Evolutionary conservation across 2,888 invertebrate genomes (phyloP), one percentile per base, ranked within the genome.

Genomic region (Apotomis turbidana): DNA sequence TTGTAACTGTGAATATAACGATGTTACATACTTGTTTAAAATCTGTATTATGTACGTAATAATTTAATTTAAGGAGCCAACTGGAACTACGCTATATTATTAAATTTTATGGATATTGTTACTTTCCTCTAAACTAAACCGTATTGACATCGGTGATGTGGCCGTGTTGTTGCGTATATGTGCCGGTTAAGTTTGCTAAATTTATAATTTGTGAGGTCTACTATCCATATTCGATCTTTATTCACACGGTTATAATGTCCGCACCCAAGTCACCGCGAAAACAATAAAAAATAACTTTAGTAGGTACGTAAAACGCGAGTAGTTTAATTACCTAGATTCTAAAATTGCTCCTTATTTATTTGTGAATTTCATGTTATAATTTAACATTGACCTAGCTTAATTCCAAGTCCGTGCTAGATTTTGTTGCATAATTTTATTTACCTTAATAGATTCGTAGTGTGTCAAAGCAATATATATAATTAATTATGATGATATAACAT

Each of bases 1-100:
- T 74, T 66, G 76, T 76, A 74, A 76, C 82, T 76, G 80, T 83
- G 78, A 79, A 78, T 77, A 66, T 46, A 36, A 57, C 66, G 78
- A 78, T 77, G 57, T 46, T 12, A 57, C 66, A 57, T 55, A 55
- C 66, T 57, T 66, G 46, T 66, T 55, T 66, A 57, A 66, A 57
- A 57, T 57, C 44, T 57, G 66, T 66, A 57, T 46, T 57, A 41
- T 55, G 55, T 64, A 64, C 27, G 3, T 41, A 46, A 46, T 66
- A 57, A 54, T 55, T 66, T 57, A 57, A 57, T n/a, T 46, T 57
- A 46, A 66, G 55, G 44, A 66, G 44, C 12, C 66, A 46, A 15
- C 46, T 66, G 55, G 27, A 46, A 64, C 41, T 63, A 63, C 12
- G n/a, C 62, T 62, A 62, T 62, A 49, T 5, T 4, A 41, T 54